A percentile compares a stretch with the other conserved stretches of the same genome.
These are phyloP conservation scores for Nasonia longicornis DNA, from an alignment of 1,140 invertebrate species.

Conservation along the genomic window DNA sequence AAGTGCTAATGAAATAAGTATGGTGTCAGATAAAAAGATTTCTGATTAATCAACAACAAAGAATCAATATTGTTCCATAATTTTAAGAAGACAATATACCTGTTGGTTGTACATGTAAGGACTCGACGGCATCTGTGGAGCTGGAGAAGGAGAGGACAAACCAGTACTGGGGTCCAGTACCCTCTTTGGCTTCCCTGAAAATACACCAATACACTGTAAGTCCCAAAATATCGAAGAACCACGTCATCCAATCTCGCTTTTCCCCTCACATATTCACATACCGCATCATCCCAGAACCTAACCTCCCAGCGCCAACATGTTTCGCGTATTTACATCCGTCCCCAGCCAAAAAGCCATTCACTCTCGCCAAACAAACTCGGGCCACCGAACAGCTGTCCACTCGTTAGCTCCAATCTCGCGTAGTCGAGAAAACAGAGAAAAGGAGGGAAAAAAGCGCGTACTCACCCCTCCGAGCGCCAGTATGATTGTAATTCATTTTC, in stretches of 20 bases:
- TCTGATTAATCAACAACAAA: not conserved
- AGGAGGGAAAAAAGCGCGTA: slow-evolving; percentile 16
- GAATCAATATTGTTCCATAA: not conserved
- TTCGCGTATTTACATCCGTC: not conserved
- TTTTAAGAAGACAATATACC: slow-evolving; percentile 50
- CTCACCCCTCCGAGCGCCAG: slow-evolving; percentile 62
- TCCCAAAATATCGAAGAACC: slow-evolving; percentile 6
- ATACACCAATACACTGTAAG: slow-evolving; percentile 15
- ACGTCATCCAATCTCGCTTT: not conserved
- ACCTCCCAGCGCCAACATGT: slow-evolving; percentile 19
- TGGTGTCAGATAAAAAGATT: too few relatives aligned
- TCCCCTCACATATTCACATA: not conserved
- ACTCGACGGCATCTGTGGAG: slow-evolving; percentile 53
- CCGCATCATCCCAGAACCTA: slow-evolving; percentile 17
- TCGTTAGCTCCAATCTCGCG: not conserved
- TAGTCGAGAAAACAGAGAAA: not conserved
- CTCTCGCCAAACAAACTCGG: not conserved
- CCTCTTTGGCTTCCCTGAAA: slow-evolving; percentile 64
- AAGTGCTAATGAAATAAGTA: too few relatives aligned
- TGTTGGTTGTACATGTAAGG: slow-evolving; percentile 65
- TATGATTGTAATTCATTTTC: slow-evolving; percentile 66
- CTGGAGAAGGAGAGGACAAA: slow-evolving; percentile 50
- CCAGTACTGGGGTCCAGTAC: slow-evolving; percentile 63
- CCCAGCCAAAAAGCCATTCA: not conserved
- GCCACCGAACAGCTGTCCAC: not conserved